These are phyloP conservation scores for Pangasius sanitwongsei DNA, from an alignment of 2,797 vertebrate genomes.

Conservation along the genomic window DNA sequence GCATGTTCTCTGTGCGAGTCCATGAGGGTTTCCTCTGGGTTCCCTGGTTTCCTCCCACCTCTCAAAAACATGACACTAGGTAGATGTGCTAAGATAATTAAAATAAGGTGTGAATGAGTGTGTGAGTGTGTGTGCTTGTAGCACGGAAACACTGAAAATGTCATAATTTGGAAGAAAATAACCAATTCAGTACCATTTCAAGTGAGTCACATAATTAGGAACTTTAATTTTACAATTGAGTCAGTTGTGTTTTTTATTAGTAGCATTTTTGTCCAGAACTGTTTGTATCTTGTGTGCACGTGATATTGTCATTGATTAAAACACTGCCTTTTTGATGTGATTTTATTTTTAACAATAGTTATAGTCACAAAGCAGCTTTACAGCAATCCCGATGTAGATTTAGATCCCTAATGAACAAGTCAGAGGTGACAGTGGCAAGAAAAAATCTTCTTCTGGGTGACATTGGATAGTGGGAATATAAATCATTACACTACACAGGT, in stretches of 20 bases:
- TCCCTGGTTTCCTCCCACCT: not conserved
- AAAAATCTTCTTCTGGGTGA: not conserved
- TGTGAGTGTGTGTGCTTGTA: not conserved
- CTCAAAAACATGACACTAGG: not conserved
- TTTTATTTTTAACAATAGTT: not conserved
- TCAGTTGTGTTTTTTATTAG: not conserved
- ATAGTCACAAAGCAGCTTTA: not conserved
- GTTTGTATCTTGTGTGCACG: not conserved
- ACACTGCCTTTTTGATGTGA: not conserved
- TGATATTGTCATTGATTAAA: not conserved
- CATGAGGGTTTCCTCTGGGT: not conserved
- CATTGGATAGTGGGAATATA: not conserved
- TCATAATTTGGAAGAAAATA: not conserved
- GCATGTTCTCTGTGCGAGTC: not conserved
- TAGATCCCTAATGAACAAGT: not conserved
- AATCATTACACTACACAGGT: not conserved
- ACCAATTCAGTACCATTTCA: not conserved
- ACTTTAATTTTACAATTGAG: not conserved
- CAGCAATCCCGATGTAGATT: not conserved
- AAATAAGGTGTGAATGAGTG: not conserved
- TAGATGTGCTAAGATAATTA: not conserved
- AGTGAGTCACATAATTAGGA: not conserved
- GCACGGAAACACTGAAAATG: not conserved
- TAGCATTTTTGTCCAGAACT: not conserved
- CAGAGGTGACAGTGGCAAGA: not conserved